Evolutionary conservation across 2,797 vertebrate species (phyloP), one percentile per base, ranked within the genome.

Genomic region (Crenichthys baileyi): DNA sequence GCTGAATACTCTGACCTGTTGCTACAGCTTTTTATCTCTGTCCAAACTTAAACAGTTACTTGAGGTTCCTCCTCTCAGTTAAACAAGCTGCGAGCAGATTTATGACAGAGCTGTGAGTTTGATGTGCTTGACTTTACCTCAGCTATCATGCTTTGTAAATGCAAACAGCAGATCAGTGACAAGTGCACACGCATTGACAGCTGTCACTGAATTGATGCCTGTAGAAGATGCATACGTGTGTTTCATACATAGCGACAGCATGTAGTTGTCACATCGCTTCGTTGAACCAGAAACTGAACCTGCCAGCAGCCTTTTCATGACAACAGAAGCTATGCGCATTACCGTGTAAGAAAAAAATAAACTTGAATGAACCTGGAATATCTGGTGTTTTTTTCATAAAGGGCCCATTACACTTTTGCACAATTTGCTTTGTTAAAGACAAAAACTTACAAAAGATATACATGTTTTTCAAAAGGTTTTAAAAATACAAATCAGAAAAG

Each of bases 1-100:
- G 80, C 70, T 85, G 81, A 87, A 82, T 87, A 83, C 88, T 61
- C 44, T 67, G 41, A 78, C 78, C 61, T 63, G 50, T 83, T 87
- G 78, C 79, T 79, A 67, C 67, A 71, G 89, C 79, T 78, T 72
- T 76, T 55, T 48, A 78, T 56, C n/a, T 77, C 22, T 51, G 36
- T 20, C 63, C 22, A 75, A 81, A 81, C 58, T 51, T 12, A 39
- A 79, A 73, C 20, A 1, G 53, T 36, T 41, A 81, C 79, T 73
- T 53, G 79, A 73, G 77, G 80, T 77, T 48, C 68, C 79, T 51
- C 44, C 79, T 53, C 70, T 70, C 50, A 61, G 55, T 6, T 1
- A 72, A 56, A 24, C 31, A 41, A 56, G 72, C 18, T 5, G 9
- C 39, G n/a, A 53, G 73, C 79, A 36, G 68, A 84, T 75, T 74